Conservation (phyloP, 1,140 invertebrate species). For the Mycetomoellerius zeteki region DNA sequence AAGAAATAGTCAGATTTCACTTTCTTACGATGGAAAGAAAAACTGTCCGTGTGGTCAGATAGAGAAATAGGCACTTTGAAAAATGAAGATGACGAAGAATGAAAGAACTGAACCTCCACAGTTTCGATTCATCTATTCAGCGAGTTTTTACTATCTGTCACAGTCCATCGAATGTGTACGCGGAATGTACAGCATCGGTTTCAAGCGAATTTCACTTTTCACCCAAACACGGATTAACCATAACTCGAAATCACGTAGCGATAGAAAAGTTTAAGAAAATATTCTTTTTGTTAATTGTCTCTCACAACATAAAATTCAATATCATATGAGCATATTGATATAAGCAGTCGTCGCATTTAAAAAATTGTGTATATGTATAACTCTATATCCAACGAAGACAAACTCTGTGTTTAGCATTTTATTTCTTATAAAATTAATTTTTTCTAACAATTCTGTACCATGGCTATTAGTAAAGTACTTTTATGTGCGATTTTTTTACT, state of each 20-base stretch:
- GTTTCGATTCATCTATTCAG: constrained; percentile 9
- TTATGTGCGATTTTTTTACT: too few relatives aligned
- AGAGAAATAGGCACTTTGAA: constrained; percentile 8
- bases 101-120: constrained; percentile 27
- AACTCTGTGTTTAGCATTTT: too few relatives aligned
- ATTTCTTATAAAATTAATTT: too few relatives aligned
- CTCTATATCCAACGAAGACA: neutral
- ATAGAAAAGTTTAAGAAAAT: constrained; percentile 2
- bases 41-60: neutral
- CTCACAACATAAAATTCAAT: neutral
- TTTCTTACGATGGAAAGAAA: constrained; percentile 44
- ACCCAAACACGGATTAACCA: neutral
- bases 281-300: neutral
- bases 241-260: neutral
- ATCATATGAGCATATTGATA: neutral
- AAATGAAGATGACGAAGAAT: neutral
- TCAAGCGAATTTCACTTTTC: constrained; percentile 34
- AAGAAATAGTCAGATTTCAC: constrained; percentile 30
- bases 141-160: constrained; percentile 20
- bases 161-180: neutral
- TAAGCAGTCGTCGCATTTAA: neutral
- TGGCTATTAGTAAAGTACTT: too few relatives aligned
- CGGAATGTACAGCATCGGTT: constrained; percentile 3
- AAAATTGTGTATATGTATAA: neutral
- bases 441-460: too few relatives aligned